Evolutionary conservation across 1,140 invertebrate genomes (phyloP).

Genomic region (Drosophila kohkoa): DNA sequence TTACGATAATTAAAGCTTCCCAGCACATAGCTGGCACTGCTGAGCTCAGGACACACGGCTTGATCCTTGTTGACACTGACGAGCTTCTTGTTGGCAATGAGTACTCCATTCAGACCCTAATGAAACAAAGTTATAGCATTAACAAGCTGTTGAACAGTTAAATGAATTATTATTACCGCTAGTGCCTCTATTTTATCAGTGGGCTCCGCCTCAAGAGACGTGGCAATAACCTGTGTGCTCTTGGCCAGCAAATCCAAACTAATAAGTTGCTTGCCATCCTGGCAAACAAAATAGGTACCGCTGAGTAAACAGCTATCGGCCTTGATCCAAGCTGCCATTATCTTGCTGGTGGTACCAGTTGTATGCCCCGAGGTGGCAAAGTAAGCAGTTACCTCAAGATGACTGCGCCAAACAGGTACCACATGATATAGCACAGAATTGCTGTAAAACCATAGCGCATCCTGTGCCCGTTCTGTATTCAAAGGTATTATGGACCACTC

Average conservation of each 20-base stretch:
- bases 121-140: not conserved
- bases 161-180: slow-evolving; percentile 36
- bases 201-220: slow-evolving; percentile 41
- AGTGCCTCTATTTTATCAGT: slow-evolving; percentile 42
- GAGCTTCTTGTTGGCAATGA: slow-evolving; percentile 62
- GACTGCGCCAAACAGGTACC: slow-evolving; percentile 87
- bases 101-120: slow-evolving; percentile 72
- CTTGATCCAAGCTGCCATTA: slow-evolving; percentile 88
- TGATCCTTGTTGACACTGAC: slow-evolving; percentile 71
- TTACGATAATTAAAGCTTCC: slow-evolving; percentile 74
- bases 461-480: slow-evolving; percentile 85
- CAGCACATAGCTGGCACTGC: slow-evolving; percentile 56
- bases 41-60: slow-evolving; percentile 50
- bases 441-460: slow-evolving; percentile 88
- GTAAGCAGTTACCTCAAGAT: slow-evolving; percentile 90
- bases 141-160: not conserved
- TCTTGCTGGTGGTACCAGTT: slow-evolving; percentile 86
- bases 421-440: slow-evolving; percentile 89
- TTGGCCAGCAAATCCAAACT: slow-evolving; percentile 85
- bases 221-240: slow-evolving; percentile 67
- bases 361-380: slow-evolving; percentile 89
- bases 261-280: slow-evolving; percentile 84
- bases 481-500: slow-evolving; percentile 87
- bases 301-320: slow-evolving; percentile 88
- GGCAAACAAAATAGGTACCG: slow-evolving; percentile 88